Percentiles rank a stretch among this genome's conserved stretches.
Conservation (phyloP, 2,797 vertebrate species). For the Sebastes miniatus region DNA sequence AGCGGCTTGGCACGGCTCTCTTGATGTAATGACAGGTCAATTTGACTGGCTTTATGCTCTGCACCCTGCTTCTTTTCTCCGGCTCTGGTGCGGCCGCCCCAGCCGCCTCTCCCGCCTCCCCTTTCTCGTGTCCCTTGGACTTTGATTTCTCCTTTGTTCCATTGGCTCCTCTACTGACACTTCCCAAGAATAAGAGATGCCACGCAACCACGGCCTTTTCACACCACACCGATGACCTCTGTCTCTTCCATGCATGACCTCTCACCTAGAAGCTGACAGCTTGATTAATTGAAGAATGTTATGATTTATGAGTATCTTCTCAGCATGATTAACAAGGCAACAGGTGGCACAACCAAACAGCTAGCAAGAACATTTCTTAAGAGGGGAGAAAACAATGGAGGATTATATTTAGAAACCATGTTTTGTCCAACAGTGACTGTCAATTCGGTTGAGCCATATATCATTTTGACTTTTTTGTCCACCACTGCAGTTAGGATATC, state of each 20-base stretch:
- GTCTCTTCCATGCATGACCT: slow-evolving; percentile 91
- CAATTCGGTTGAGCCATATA: slow-evolving; percentile 80
- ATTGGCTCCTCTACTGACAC: slow-evolving; percentile 89
- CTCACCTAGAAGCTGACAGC: slow-evolving; percentile 95
- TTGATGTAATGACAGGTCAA: slow-evolving; percentile 93
- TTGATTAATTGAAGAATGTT: slow-evolving; percentile 99
- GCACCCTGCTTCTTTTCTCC: slow-evolving; percentile 83
- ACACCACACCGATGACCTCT: slow-evolving; percentile 93
- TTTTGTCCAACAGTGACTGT: slow-evolving; percentile 80
- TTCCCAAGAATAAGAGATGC: slow-evolving; percentile 98
- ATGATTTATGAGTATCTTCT: slow-evolving; percentile 99
- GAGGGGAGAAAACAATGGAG: slow-evolving; percentile 80
- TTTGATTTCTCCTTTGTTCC: slow-evolving; percentile 95
- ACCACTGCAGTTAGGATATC: slow-evolving; percentile 72
- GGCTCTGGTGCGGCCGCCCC: slow-evolving; percentile 74
- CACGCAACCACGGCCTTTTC: slow-evolving; percentile 91
- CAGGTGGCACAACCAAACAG: slow-evolving; percentile 95
- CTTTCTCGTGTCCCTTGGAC: slow-evolving; percentile 84
- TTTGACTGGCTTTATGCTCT: slow-evolving; percentile 89
- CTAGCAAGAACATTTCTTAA: slow-evolving; percentile 89
- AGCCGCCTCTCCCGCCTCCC: slow-evolving; percentile 43
- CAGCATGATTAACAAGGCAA: slow-evolving; percentile 98
- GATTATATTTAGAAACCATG: slow-evolving; percentile 75
- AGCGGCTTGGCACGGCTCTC: slow-evolving; percentile 81
- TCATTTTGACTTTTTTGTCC: slow-evolving; percentile 85